phyloP scores from a whole-genome alignment of 2,888 invertebrate species.

The Catocala nupta region DNA sequence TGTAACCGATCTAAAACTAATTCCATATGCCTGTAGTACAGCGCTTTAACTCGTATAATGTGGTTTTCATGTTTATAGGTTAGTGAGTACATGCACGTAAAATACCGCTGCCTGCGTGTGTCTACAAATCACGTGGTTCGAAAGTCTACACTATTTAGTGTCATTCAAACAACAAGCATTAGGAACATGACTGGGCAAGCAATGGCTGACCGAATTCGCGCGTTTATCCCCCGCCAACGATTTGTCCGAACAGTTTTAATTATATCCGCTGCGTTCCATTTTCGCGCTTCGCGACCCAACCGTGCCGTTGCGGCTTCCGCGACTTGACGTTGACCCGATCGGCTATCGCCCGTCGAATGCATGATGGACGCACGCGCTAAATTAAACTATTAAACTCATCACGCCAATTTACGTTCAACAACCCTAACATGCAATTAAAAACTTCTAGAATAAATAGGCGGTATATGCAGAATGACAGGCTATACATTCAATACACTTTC shows the following conservation, averaged over 20 bases:
- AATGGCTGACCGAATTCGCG: constrained; percentile 74
- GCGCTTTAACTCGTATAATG: constrained; percentile 14
- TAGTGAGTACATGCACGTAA: constrained; percentile 3
- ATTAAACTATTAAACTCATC: constrained; percentile 55
- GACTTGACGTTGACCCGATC: constrained; percentile 65
- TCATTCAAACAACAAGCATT: constrained; percentile 40
- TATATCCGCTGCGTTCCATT: constrained; percentile 86
- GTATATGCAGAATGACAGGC: constrained; percentile 42
- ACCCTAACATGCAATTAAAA: constrained; percentile 52
- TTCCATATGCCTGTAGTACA: background rate
- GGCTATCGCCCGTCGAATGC: constrained; percentile 71
- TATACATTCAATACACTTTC: constrained; percentile 51
- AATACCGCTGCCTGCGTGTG: background rate
- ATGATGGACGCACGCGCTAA: constrained; percentile 57
- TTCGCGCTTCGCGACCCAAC: constrained; percentile 74
- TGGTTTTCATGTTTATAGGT: constrained; percentile 15
- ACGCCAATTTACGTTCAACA: constrained; percentile 68
- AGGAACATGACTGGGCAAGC: constrained; percentile 46
- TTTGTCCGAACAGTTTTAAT: constrained; percentile 82
- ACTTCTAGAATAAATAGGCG: constrained; percentile 17
- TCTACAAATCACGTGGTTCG: background rate
- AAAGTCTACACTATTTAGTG: constrained; percentile 9
- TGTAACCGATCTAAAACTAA: background rate
- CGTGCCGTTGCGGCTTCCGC: constrained; percentile 75
- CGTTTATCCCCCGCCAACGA: constrained; percentile 76